Percentiles rank a stretch among this genome's conserved stretches.
phyloP scores from a whole-genome alignment of 2,113 vertebrate genomes.

The Blennius ocellaris region DNA sequence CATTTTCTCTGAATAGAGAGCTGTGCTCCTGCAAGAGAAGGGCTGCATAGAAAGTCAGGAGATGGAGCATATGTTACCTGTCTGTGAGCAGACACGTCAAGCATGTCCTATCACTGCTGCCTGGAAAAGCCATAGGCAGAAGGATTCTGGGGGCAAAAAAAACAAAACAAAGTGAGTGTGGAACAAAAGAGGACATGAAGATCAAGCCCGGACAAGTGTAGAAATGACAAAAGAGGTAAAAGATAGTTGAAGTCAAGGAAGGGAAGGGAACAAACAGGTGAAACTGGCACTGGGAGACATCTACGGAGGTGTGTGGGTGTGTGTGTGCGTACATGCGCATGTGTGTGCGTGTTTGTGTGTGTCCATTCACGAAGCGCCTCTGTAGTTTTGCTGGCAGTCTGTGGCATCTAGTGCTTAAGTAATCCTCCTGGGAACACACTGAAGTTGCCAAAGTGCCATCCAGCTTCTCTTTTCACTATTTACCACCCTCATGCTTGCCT shows the following conservation, averaged over 20 bases:
- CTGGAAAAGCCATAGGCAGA: not conserved
- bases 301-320: constrained; percentile 4
- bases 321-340: too few relatives aligned
- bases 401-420: constrained; percentile 73
- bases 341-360: constrained; percentile 12
- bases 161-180: not conserved
- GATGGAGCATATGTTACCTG: constrained; percentile 56
- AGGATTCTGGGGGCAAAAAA: not conserved
- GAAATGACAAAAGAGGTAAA: constrained; percentile 6
- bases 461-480: constrained; percentile 72
- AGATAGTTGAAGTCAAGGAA: not conserved
- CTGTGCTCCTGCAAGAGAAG: constrained; percentile 10
- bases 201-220: constrained; percentile 10
- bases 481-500: constrained; percentile 53
- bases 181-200: not conserved
- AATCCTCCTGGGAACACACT: constrained; percentile 85
- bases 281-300: constrained; percentile 23
- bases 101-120: constrained; percentile 19
- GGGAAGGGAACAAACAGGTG: constrained; percentile 30
- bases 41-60: constrained; percentile 21
- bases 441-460: constrained; percentile 81
- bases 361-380: constrained; percentile 66
- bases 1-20: not conserved
- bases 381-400: constrained; percentile 70
- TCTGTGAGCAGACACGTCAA: constrained; percentile 30